Conservation (phyloP, 2,797 vertebrate genomes). For the Neosalanx taihuensis region DNA sequence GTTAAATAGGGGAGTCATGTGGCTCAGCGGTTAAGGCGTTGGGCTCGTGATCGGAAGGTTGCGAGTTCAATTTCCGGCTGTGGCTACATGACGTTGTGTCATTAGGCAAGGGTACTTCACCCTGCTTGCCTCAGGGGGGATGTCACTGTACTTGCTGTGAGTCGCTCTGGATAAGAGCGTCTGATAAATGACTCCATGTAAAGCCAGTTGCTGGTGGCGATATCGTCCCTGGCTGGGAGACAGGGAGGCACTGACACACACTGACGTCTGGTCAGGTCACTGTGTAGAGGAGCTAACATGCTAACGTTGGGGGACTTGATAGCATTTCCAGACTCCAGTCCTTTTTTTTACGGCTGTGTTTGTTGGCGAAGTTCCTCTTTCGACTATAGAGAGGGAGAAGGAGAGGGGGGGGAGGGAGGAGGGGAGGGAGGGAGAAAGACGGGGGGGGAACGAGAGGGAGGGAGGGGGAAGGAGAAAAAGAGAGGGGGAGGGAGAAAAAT, state of each 20-base stretch:
- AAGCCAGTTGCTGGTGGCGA: slow-evolving; percentile 29
- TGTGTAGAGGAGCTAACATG: slow-evolving; percentile 49
- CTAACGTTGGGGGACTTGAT: slow-evolving; percentile 65
- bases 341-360: slow-evolving; percentile 73
- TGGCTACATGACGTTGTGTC: no score
- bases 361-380: slow-evolving; percentile 67
- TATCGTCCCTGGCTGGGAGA: slow-evolving; percentile 39
- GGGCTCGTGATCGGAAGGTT: no score
- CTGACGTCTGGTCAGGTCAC: slow-evolving; percentile 53
- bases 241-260: slow-evolving; percentile 42
- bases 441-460: slow-evolving; percentile 28
- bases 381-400: slow-evolving; percentile 33
- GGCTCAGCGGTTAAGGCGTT: no score
- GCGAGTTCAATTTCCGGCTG: no score
- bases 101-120: no score
- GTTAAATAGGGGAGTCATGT: no score
- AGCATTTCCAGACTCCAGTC: slow-evolving; percentile 73
- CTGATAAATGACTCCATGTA: no score
- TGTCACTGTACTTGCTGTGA: no score
- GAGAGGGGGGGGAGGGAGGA: slow-evolving; percentile 21
- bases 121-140: no score
- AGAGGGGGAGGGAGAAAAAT: background rate
- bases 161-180: no score
- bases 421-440: slow-evolving; percentile 35
- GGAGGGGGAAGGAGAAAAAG: slow-evolving; percentile 42